Percentiles rank a stretch among this genome's conserved stretches.
Evolutionary conservation across 2,113 vertebrate genomes (phyloP).

Genomic region (Chaenogobius annularis): DNA sequence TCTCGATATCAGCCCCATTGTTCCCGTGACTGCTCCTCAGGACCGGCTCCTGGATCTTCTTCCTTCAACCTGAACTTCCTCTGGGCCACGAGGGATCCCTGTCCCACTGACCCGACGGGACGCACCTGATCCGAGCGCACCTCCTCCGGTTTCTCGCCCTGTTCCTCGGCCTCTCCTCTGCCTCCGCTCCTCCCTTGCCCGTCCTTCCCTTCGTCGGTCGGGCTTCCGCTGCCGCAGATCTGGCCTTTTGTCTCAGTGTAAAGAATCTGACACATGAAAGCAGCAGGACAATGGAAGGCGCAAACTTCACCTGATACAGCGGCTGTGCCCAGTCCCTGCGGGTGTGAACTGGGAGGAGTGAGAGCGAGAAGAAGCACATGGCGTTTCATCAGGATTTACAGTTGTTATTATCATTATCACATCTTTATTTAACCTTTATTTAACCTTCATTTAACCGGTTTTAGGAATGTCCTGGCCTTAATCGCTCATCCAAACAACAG

Average conservation of each 20-base stretch:
- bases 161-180: neutral
- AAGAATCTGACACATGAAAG: constrained; percentile 76
- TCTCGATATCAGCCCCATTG: neutral
- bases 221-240: constrained; percentile 66
- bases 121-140: constrained; percentile 55
- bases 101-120: constrained; percentile 62
- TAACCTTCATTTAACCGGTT: no score
- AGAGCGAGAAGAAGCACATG: constrained; percentile 26
- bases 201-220: neutral
- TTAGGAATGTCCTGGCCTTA: no score
- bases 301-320: constrained; percentile 66
- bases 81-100: constrained; percentile 41
- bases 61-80: neutral
- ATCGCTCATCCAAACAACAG: no score
- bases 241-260: constrained; percentile 67
- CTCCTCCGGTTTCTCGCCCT: constrained; percentile 25
- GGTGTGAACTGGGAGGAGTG: constrained; percentile 37
- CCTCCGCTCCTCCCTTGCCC: constrained; percentile 7
- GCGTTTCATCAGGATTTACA: constrained; percentile 55
- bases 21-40: neutral
- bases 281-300: constrained; percentile 54
- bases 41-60: neutral
- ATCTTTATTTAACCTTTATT: no score
- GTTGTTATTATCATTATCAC: neutral
- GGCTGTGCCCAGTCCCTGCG: constrained; percentile 52